Conservation (phyloP, 2,113 vertebrate genomes). For the Myiopsitta monachus region DNA sequence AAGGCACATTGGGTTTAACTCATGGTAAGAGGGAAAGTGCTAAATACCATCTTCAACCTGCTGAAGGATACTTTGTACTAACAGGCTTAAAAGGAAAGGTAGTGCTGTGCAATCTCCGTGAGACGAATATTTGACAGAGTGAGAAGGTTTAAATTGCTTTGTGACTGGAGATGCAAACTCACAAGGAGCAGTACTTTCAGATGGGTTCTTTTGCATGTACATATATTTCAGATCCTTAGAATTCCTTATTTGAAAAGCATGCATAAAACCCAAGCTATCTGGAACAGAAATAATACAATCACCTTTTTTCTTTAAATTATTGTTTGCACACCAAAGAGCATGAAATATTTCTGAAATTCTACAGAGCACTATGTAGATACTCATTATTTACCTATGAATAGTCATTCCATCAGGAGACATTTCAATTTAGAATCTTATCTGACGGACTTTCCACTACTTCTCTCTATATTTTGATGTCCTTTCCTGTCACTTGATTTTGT, state of each 20-base stretch:
- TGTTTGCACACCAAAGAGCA: not conserved
- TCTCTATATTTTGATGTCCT: not conserved
- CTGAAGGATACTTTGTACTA: constrained; percentile 15
- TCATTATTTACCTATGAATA: not conserved
- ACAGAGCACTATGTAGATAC: not conserved
- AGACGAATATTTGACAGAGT: constrained; percentile 16
- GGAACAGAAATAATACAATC: not conserved
- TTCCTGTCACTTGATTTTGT: not conserved
- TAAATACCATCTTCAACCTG: not conserved
- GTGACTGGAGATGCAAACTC: constrained; percentile 19
- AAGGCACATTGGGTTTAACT: constrained; percentile 3
- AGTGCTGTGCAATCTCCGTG: constrained; percentile 12
- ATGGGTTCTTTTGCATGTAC: not conserved
- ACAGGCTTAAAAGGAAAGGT: not conserved
- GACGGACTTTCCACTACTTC: not conserved
- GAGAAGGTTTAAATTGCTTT: constrained; percentile 7
- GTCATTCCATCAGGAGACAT: not conserved
- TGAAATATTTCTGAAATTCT: not conserved
- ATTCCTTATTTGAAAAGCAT: not conserved
- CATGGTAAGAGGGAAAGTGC: not conserved
- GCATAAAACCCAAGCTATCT: not conserved
- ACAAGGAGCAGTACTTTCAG: not conserved
- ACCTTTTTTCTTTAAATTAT: not conserved
- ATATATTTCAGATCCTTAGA: not conserved
- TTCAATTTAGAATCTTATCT: not conserved